phyloP scores from a whole-genome alignment of 2,888 invertebrate species.

The Drosophila anomelani region DNA sequence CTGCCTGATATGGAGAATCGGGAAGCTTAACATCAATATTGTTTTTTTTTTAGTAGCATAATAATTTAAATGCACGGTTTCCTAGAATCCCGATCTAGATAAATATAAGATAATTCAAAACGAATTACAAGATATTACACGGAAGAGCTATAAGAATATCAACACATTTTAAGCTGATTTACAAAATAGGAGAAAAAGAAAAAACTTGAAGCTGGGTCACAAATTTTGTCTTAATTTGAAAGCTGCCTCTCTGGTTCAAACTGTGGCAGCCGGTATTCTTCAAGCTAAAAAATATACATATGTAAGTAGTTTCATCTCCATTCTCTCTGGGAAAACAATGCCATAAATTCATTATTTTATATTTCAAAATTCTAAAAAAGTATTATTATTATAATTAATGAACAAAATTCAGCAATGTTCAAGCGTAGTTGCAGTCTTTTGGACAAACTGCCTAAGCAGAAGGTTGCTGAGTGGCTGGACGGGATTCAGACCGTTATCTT shows the following conservation, averaged over 20 bases:
- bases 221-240: too few species aligned
- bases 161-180: neutral
- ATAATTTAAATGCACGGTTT: neutral
- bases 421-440: slow-evolving; percentile 54
- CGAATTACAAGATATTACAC: neutral
- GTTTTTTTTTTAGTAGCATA: neutral
- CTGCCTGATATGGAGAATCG: neutral
- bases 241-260: too few species aligned
- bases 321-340: neutral
- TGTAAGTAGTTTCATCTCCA: neutral
- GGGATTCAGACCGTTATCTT: slow-evolving; percentile 55
- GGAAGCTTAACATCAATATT: neutral
- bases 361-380: neutral
- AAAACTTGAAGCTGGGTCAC: neutral
- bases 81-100: neutral
- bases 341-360: neutral
- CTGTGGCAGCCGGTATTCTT: too few species aligned
- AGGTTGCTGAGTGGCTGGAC: slow-evolving; percentile 57
- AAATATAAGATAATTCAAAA: neutral
- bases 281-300: too few species aligned
- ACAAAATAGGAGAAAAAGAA: neutral
- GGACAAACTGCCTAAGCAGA: slow-evolving; percentile 39
- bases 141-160: neutral
- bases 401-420: slow-evolving; percentile 37
- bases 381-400: neutral